Evolutionary conservation across 2,888 invertebrate species (phyloP), one percentile per base, ranked within the genome.

Genomic region (Mythimna albipuncta): DNA sequence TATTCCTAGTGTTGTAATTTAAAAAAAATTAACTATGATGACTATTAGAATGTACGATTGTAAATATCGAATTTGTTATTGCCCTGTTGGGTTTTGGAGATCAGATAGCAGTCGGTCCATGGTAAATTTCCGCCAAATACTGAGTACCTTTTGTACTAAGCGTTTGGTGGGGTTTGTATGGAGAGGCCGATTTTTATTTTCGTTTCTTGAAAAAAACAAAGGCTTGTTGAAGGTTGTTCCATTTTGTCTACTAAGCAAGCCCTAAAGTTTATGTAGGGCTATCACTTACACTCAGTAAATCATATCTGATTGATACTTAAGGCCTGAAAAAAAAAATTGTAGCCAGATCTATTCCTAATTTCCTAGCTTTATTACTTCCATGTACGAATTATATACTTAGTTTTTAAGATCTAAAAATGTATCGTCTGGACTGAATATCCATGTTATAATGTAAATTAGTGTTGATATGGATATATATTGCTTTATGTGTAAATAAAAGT

Each of bases 401-500:
- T 57, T 32, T 26, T 57, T 58, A 58, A 58, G 57, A 35, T 58
- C 9, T 58, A 58, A 64, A 47, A 50, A 21, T 6, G 0, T 6
- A 44, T 52, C 11, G 11, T 52, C 58, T 59, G n/a, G 44, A 74
- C 74, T 74, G 74, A 67, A 47, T 72, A 79, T 32, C 16, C 5
- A 54, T 79, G 44, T 35, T 54, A 19, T n/a, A 47, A 58, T 69
- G 57, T 50, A 19, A 74, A n/a, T 72, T 72, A 21, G 35, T 21
- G 1, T 50, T 41, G 13, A 41, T n/a, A 10, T 47, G 47, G 21
- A 35, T n/a, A 19, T 58, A 9, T 52, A 63, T 62, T 21, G 54
- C 2, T 66, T 66, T 77, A 76, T 67, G 26, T 77, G 82, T 77
- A 77, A 77, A 77, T 77, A 77, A 77, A 77, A 81, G 44, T 77